Evolutionary conservation across 2,113 vertebrate genomes (phyloP).

Genomic region (Macquaria ambigua): DNA sequence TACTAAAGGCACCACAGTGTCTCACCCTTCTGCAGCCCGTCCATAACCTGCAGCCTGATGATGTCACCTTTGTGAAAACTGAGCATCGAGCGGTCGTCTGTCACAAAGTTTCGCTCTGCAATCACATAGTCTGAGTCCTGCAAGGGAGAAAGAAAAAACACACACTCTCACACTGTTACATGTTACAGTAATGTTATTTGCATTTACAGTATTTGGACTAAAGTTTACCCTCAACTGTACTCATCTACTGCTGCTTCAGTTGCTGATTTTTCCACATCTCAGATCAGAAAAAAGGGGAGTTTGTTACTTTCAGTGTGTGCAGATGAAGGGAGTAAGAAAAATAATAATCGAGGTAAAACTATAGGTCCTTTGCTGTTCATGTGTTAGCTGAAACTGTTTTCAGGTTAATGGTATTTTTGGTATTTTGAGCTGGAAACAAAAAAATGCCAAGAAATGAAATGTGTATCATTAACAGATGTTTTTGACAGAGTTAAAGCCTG

Average conservation of each 20-base stretch:
- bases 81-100: slow-evolving; percentile 85
- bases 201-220: not conserved
- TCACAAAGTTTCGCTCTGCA: slow-evolving; percentile 92
- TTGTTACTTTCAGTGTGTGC: not conserved
- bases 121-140: slow-evolving; percentile 97
- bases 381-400: not conserved
- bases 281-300: not conserved
- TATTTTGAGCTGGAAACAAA: not conserved
- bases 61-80: slow-evolving; percentile 98
- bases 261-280: too few species aligned
- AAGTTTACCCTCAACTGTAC: not conserved
- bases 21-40: slow-evolving; percentile 88
- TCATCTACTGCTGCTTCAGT: not conserved
- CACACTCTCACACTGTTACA: not conserved
- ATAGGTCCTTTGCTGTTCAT: not conserved
- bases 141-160: not conserved
- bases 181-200: not conserved
- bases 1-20: not conserved
- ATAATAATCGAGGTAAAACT: not conserved
- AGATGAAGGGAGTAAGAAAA: not conserved
- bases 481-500: not conserved
- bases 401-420: not conserved
- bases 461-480: not conserved
- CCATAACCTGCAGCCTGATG: slow-evolving; percentile 91
- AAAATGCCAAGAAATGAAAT: not conserved